Base-by-base conservation (phyloP, 2,888 invertebrate species). In the Drosophila setosimentum region DNA sequence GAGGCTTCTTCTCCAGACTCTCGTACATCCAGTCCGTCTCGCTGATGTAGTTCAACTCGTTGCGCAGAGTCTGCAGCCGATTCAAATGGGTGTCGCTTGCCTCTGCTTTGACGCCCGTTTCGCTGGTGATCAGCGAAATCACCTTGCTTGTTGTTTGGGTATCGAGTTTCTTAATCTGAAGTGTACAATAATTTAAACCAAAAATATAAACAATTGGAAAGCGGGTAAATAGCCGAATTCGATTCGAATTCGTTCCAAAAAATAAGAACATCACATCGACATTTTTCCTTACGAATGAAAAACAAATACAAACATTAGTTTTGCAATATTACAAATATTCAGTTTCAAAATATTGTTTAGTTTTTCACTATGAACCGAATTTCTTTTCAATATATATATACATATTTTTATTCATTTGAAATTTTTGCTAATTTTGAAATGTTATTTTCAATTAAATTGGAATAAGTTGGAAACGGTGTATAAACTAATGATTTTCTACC, bases 1-100 rank as follows among this genome's bases (percentile, higher is more conserved):
- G 73, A 7, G 78, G 76, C 42, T 91, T 92, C 63, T 95, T 96
- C 76, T 96, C 96, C 82, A 95, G 94, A 48, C 95, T 93, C 60
- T 96, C 95, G 93, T 96, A 97, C 92, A 96, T 95, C 97, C 97
- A 97, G 90, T 96, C 96, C 0, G 97, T 97, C 62, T 95, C 95
- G 91, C 96, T 96, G n/a, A 97, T 93, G 90, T 95, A 96, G 80
- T 96, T 96, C 65, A 97, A 93, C 93, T 97, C 96, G 92, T 96
- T 96, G 68, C 97, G 94, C 45, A 97, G 92, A 42, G 94, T 93
- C 92, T 96, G 96, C 65, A 97, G 94, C 75, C 97, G 94, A 89
- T 95, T 96, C 68, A 95, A 94, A 82, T 97, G 96, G 69, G 95
- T 94, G 89, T 97, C 97, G 48, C 95, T 94, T 30, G 94, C 94